These are phyloP conservation scores for Elephantulus edwardii DNA, from an alignment of 2,113 vertebrate species.

Conservation along the genomic window DNA sequence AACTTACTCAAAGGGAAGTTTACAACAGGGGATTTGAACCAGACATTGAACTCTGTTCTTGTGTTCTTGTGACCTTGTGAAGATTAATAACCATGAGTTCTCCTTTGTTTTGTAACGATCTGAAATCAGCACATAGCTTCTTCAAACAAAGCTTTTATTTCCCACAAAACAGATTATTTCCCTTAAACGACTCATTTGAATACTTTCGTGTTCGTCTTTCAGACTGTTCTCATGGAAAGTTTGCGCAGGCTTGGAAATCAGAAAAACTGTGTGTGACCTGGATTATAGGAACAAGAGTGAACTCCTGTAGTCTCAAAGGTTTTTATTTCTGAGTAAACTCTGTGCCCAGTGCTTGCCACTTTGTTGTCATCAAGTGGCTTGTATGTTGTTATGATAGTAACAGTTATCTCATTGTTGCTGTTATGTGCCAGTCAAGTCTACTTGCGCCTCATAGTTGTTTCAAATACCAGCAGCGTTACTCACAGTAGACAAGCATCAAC, in stretches of 20 bases:
- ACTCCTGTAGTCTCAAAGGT: not conserved
- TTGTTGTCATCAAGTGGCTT: not conserved
- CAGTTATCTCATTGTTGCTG: no score
- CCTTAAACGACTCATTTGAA: not conserved
- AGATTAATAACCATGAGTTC: not conserved
- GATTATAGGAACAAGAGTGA: not conserved
- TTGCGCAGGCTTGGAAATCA: not conserved
- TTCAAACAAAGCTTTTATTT: not conserved
- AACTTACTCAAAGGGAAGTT: not conserved
- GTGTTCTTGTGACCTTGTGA: not conserved
- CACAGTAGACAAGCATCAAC: not conserved
- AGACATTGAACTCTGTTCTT: not conserved
- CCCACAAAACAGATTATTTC: not conserved
- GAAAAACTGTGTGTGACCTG: not conserved
- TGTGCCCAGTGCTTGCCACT: not conserved
- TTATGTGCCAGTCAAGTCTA: no score
- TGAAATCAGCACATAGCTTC: slow-evolving; percentile 1
- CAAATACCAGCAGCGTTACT: not conserved
- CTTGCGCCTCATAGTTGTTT: not conserved
- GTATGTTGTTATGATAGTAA: not conserved
- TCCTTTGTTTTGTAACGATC: not conserved
- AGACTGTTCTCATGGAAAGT: not conserved
- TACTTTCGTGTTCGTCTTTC: not conserved
- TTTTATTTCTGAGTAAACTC: not conserved
- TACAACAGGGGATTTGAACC: not conserved